phyloP scores from a whole-genome alignment of 2,113 vertebrate species.

The Chionomys nivalis region DNA sequence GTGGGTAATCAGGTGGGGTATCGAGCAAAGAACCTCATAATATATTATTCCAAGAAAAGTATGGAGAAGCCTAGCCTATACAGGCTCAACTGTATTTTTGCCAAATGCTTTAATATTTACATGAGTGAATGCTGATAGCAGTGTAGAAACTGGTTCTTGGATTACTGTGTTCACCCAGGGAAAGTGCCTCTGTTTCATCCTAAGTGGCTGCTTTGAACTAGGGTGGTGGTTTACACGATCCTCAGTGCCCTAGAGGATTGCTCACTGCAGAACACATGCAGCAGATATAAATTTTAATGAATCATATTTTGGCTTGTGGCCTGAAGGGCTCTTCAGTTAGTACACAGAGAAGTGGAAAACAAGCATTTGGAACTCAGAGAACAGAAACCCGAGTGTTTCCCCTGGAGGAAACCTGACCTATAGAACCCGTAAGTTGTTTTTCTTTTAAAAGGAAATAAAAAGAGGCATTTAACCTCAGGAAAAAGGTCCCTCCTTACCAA shows the following conservation, averaged over 20 bases:
- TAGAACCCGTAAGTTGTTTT: neutral
- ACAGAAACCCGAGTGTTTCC: slow-evolving; percentile 41
- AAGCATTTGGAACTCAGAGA: slow-evolving; percentile 44
- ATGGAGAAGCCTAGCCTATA: neutral
- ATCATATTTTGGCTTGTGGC: slow-evolving; percentile 56
- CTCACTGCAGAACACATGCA: slow-evolving; percentile 76
- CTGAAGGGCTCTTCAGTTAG: slow-evolving; percentile 46
- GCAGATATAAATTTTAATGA: slow-evolving; percentile 69
- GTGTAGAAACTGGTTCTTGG: slow-evolving; percentile 76
- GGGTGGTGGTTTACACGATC: slow-evolving; percentile 75
- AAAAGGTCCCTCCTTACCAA: neutral
- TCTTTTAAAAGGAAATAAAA: slow-evolving; percentile 10
- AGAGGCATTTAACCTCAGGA: neutral
- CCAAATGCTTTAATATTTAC: slow-evolving; percentile 84
- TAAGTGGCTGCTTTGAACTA: slow-evolving; percentile 76
- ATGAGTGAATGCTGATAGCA: slow-evolving; percentile 74
- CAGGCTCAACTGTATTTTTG: slow-evolving; percentile 78
- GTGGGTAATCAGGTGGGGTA: neutral
- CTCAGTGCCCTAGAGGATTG: slow-evolving; percentile 63
- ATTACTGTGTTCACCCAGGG: slow-evolving; percentile 72
- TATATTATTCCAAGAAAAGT: neutral
- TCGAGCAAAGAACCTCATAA: neutral
- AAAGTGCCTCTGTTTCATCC: slow-evolving; percentile 80
- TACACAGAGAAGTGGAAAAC: slow-evolving; percentile 73
- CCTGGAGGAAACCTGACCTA: neutral